These are phyloP conservation scores for Smittia aterrima DNA, from an alignment of 2,888 invertebrate genomes.

Conservation along the genomic window DNA sequence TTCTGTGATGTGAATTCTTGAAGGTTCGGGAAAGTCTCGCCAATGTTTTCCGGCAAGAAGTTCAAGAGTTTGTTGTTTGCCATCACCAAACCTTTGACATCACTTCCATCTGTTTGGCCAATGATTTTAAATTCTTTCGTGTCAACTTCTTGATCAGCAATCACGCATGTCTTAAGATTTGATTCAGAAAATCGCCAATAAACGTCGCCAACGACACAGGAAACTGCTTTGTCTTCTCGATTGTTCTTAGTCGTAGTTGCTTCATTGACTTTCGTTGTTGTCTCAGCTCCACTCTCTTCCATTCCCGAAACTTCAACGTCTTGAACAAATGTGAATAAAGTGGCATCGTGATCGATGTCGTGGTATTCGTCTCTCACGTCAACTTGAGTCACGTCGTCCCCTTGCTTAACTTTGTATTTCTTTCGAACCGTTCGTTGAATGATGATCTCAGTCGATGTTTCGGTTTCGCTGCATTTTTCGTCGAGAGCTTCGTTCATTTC, in stretches of 20 bases:
- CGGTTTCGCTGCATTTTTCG: not conserved
- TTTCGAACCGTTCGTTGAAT: not conserved
- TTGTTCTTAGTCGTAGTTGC: not conserved
- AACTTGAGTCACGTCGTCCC: not conserved
- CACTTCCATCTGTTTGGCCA: not conserved
- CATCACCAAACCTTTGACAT: not conserved
- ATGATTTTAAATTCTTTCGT: slow-evolving; percentile 9
- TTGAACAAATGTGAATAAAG: not conserved
- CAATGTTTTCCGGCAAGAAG: slow-evolving; percentile 18
- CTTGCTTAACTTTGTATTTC: not conserved
- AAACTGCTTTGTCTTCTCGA: not conserved
- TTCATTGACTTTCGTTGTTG: not conserved
- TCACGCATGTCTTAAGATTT: slow-evolving; percentile 7
- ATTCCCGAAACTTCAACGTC: not conserved
- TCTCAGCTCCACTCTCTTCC: not conserved
- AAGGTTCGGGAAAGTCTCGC: not conserved
- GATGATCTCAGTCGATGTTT: not conserved
- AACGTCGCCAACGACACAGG: not conserved
- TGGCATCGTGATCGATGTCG: not conserved
- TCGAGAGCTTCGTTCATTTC: not conserved
- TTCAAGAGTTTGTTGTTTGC: slow-evolving; percentile 1
- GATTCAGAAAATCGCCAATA: slow-evolving; percentile 4
- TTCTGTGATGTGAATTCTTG: slow-evolving; percentile 21
- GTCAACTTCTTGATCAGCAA: slow-evolving; percentile 20
- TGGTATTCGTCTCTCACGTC: not conserved